These are phyloP conservation scores for Elaeidobius kamerunicus DNA, from an alignment of 2,888 invertebrate genomes.

Conservation along the genomic window DNA sequence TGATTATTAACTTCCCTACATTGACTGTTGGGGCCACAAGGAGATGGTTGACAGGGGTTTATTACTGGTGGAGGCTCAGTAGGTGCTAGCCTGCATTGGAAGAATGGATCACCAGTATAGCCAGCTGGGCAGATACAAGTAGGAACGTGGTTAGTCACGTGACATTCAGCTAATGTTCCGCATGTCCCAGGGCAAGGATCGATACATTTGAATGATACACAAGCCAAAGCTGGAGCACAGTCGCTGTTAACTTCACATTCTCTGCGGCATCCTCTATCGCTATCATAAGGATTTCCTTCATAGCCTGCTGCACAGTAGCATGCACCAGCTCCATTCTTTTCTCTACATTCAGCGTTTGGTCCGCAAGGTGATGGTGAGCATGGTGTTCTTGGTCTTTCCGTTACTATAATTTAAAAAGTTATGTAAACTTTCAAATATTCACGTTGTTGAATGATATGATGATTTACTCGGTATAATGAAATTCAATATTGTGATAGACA, in stretches of 20 bases:
- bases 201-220: conserved; percentile 77
- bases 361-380: conserved; percentile 84
- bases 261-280: conserved; percentile 62
- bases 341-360: conserved; percentile 78
- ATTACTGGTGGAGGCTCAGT: conserved; percentile 50
- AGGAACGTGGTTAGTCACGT: conserved; percentile 75
- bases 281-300: conserved; percentile 79
- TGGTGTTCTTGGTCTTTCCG: conserved; percentile 68
- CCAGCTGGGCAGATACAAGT: conserved; percentile 72
- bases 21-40: conserved; percentile 86
- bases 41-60: conserved; percentile 79
- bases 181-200: conserved; percentile 85
- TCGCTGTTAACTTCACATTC: conserved; percentile 80
- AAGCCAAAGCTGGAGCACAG: conserved; percentile 69
- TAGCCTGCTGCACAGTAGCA: conserved; percentile 77
- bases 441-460: not conserved
- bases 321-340: conserved; percentile 80
- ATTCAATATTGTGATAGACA: not conserved
- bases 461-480: not conserved
- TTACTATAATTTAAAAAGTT: conserved; percentile 48
- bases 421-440: not conserved
- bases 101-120: conserved; percentile 80
- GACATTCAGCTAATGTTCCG: conserved; percentile 75
- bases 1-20: conserved; percentile 76
- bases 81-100: conserved; percentile 63